Base-by-base conservation (phyloP, 2,113 vertebrate species). In the Labeo catla region DNA sequence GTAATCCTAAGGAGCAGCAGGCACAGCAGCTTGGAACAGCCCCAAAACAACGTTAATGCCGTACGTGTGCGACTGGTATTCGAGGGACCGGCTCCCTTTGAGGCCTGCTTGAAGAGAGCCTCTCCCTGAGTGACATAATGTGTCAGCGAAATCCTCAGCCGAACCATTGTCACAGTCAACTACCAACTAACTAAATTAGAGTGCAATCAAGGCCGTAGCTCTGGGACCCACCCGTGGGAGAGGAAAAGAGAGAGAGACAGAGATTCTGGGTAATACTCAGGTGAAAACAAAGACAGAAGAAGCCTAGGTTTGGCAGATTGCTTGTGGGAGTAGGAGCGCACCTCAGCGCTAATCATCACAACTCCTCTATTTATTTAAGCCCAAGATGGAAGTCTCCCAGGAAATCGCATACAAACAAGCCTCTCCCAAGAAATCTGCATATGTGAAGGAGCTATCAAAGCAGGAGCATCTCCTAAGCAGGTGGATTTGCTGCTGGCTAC, bases 321-420 rank as follows among this genome's bases (percentile, higher is more conserved):
- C 88, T 92, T 91, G 65, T 90, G 90, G 89, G 88, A 93, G 90
- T 84, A 63, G 79, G 89, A 65, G 74, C 84, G 86, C 86, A 89
- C 91, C 92, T 91, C 88, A 85, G 85, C 88, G 85, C 92, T 95
- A 95, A 95, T 95, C 94, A 93, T 93, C 92, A 91, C 91, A 93
- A 94, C 92, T 89, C 89, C 86, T 91, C 92, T 90, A 92, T 92
- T 91, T 91, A 89, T 89, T 94, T 88, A 93, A 91, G 91, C 93
- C 93, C 91, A 94, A 95, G 93, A 92, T 94, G 92, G 93, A 89
- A 93, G 88, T 94, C 95, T 95, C 95, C 54, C 72, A 93, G 94
- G 94, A 93, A 93, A 93, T 93, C 89, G 84, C 91, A 92, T 93
- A 93, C 93, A 95, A 95, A 95, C 93, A 95, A 91, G 87, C 81